Conservation (phyloP, 2,113 vertebrate genomes). For the Alectura lathami region DNA sequence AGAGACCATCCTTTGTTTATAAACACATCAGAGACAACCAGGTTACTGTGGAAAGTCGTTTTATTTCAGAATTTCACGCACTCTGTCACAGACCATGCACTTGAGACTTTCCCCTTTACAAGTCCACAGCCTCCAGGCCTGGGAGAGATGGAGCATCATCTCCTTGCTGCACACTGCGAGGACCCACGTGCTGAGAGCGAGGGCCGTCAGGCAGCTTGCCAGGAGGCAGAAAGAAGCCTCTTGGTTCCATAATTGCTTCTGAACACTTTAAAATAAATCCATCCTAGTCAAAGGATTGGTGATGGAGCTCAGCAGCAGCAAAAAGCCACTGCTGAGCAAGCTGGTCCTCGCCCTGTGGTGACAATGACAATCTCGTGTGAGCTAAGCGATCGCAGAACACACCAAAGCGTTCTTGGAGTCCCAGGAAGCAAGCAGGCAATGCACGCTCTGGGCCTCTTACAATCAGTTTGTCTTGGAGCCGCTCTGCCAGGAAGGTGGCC, state of each 20-base stretch:
- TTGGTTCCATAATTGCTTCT: conserved; percentile 23
- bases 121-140: conserved; percentile 10
- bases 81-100: conserved; percentile 63
- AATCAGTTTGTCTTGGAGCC: conserved; percentile 32
- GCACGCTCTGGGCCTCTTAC: not conserved
- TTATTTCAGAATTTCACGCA: conserved; percentile 66
- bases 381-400: not conserved
- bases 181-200: not conserved
- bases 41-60: conserved; percentile 47
- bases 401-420: not conserved
- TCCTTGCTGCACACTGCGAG: not conserved
- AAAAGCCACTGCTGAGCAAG: not conserved
- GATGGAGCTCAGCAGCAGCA: not conserved
- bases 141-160: not conserved
- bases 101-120: conserved; percentile 20
- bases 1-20: not conserved
- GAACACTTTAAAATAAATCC: not conserved
- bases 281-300: not conserved
- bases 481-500: not conserved
- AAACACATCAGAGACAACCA: not conserved
- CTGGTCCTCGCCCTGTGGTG: conserved; percentile 28
- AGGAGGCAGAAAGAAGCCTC: conserved; percentile 6
- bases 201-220: not conserved
- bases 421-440: not conserved
- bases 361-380: not conserved